Conservation (phyloP, 2,797 vertebrate genomes). For the Peromyscus nudipes region DNA sequence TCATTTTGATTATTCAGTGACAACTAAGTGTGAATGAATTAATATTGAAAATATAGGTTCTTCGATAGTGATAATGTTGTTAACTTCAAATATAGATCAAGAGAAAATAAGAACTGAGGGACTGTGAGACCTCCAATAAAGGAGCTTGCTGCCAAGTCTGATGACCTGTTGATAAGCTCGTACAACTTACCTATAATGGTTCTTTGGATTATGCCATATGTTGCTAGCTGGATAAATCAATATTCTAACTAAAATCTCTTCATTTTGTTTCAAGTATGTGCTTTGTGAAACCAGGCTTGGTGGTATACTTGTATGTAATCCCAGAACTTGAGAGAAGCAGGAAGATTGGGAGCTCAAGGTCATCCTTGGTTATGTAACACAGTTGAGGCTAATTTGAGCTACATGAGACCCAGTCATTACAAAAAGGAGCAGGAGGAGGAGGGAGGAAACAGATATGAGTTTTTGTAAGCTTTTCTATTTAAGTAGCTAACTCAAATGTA, state of each 20-base stretch:
- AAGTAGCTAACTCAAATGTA: conserved; percentile 2
- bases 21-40: not conserved
- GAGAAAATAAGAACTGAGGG: not conserved
- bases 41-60: not conserved
- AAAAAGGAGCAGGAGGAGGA: not conserved
- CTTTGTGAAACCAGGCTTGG: not conserved
- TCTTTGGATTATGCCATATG: not conserved
- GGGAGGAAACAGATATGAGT: not conserved
- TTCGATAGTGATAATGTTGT: not conserved
- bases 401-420: not conserved
- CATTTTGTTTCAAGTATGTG: conserved; percentile 52
- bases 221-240: not conserved
- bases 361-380: not conserved
- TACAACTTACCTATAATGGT: not conserved
- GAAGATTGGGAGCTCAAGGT: not conserved
- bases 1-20: not conserved
- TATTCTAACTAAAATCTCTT: conserved; percentile 32
- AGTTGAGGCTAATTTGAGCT: not conserved
- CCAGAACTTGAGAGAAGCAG: not conserved
- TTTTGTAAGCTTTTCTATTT: not conserved
- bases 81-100: conserved; percentile 12
- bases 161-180: not conserved
- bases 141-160: not conserved
- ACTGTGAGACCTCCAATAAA: not conserved
- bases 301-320: not conserved